Conservation (phyloP, 2,113 vertebrate genomes). For the Scopus umbretta region DNA sequence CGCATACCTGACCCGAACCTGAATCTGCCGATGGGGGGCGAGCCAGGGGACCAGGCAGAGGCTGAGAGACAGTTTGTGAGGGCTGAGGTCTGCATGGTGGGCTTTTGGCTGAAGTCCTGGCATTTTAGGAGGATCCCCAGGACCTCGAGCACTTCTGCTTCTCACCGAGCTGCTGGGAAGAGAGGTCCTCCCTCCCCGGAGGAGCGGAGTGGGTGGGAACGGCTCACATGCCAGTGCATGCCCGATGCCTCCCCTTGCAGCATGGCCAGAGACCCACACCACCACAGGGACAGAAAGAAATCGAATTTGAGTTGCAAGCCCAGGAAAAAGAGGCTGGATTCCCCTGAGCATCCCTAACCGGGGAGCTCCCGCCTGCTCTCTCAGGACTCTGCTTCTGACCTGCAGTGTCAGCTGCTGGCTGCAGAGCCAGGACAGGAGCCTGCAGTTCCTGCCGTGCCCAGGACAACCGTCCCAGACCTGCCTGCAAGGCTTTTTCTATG, state of each 20-base stretch:
- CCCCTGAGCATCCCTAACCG: rapidly evolving
- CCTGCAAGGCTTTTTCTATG: neutral
- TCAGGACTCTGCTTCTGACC: neutral
- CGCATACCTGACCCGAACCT: constrained; percentile 59
- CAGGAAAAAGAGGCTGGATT: neutral
- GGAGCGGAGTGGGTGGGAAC: neutral
- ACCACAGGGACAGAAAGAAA: neutral
- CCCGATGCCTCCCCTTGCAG: neutral
- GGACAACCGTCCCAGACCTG: neutral
- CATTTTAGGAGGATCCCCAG: neutral
- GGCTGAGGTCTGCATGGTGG: rapidly evolving
- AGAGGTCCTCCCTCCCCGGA: neutral
- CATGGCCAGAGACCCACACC: neutral
- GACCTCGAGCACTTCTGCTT: neutral
- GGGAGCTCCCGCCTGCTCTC: neutral
- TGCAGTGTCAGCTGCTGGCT: neutral
- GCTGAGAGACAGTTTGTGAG: neutral
- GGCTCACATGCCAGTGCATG: neutral
- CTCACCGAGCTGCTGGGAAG: neutral
- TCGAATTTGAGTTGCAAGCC: neutral
- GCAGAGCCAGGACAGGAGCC: neutral
- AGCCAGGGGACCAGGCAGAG: neutral
- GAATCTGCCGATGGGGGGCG: rapidly evolving
- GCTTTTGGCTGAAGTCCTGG: neutral
- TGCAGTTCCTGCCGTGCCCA: neutral